Conservation (phyloP, 2,888 invertebrate genomes). For the Ornithoptera alexandrae region DNA sequence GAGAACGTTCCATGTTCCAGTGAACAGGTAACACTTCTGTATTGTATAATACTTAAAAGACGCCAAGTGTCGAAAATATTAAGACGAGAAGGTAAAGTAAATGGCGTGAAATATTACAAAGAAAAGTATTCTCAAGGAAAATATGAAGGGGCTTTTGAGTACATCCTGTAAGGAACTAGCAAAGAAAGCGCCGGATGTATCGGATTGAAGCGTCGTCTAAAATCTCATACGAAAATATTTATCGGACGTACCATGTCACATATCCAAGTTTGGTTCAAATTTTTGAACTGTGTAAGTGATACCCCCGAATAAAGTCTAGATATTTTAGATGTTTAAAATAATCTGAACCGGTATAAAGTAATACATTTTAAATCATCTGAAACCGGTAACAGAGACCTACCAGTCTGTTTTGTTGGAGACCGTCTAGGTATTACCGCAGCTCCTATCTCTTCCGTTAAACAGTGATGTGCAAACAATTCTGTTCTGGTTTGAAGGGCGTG, state of each 20-base stretch:
- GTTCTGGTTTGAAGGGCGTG: too few relatives aligned
- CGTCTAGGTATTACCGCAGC: too few relatives aligned
- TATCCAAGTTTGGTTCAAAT: not conserved
- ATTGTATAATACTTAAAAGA: too few relatives aligned
- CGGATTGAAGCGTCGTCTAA: conserved; percentile 43
- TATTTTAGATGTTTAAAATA: too few relatives aligned
- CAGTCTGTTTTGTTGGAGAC: too few relatives aligned
- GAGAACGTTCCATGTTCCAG: too few relatives aligned
- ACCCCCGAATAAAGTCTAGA: not conserved
- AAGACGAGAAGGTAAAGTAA: conserved; percentile 3
- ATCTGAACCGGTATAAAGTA: too few relatives aligned
- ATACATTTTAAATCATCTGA: too few relatives aligned
- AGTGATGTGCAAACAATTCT: too few relatives aligned
- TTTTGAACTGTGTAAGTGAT: not conserved
- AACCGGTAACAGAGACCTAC: too few relatives aligned
- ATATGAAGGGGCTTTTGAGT: conserved; percentile 39
- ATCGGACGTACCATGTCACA: conserved; percentile 1
- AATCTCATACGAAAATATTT: conserved; percentile 30
- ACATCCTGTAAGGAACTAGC: conserved; percentile 40
- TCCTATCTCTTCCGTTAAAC: too few relatives aligned
- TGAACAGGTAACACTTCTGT: too few relatives aligned
- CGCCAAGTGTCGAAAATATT: not conserved
- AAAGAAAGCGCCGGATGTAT: conserved; percentile 45
- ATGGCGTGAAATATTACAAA: conserved; percentile 4
- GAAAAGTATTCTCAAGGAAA: conserved; percentile 17